Evolutionary conservation across 1,140 invertebrate species (phyloP).

Genomic region (Monomorium pharaonis): DNA sequence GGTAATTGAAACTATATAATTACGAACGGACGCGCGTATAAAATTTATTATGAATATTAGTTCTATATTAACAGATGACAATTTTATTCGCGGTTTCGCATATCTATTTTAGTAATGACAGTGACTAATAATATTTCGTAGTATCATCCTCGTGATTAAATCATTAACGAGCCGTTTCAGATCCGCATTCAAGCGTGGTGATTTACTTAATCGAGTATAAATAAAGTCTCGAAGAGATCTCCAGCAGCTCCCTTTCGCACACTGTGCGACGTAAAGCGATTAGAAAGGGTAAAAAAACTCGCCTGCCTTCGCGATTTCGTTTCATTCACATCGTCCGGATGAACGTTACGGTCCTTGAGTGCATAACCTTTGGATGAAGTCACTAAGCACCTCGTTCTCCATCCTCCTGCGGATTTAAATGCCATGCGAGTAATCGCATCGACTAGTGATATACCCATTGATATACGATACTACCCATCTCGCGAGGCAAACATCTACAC

Average conservation of each 20-base stretch:
- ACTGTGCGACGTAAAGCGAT: background rate
- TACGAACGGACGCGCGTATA: background rate
- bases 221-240: conserved; percentile 14
- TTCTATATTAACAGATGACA: background rate
- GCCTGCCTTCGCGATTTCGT: conserved; percentile 33
- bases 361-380: conserved; percentile 71
- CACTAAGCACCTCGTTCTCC: conserved; percentile 55
- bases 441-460: conserved; percentile 52
- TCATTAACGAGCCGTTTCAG: conserved; percentile 12
- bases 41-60: conserved; percentile 10
- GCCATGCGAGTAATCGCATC: conserved; percentile 69
- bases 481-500: background rate
- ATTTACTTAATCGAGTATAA: conserved; percentile 17
- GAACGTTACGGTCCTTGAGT: conserved; percentile 61
- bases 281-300: conserved; percentile 25
- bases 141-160: background rate
- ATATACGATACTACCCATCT: conserved; percentile 30
- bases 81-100: background rate
- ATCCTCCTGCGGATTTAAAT: conserved; percentile 58
- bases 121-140: background rate
- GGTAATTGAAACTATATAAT: conserved; percentile 16
- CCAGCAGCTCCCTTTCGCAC: background rate
- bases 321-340: conserved; percentile 53
- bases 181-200: conserved; percentile 39
- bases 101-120: background rate